Base-by-base conservation (phyloP, 2,113 vertebrate genomes). In the Peromyscus leucopus region DNA sequence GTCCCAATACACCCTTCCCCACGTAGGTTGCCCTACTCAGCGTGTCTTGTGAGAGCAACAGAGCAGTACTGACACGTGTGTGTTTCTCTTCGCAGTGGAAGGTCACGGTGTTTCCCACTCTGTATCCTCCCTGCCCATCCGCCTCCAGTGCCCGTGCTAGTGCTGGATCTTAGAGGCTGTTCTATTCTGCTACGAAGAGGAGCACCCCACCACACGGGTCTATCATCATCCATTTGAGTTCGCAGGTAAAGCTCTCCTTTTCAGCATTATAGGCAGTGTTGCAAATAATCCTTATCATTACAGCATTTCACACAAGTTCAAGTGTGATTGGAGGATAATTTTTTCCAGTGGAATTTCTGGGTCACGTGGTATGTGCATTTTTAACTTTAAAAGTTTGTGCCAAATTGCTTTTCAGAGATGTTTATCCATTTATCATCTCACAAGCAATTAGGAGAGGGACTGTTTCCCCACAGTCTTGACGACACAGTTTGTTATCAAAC, bases 401-500 rank as follows among this genome's bases (percentile, higher is more conserved):
- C 96, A 87, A 91, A 79, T 91, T 87, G 65, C 36, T 42, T 51
- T 94, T 95, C 86, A 71, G 48, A 92, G 67, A 48, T 48, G 74
- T 91, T 96, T 92, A 95, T 83, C 61, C 57, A 5, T 86, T 97
- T 89, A 61, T 67, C 78, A 78, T 86, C 78, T 76, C 87, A 90
- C 24, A 31, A 79, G 90, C 90, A 95, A 72, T 90, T 74, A 71
- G 46, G 46, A 92, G 71, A 88, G 36, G 17, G 42, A 90, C 71
- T 84, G 79, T 90, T 57, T 97, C 5, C 63, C 82, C 59, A 79
- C 67, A 91, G 63, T 42, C 51, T 91, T 51, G 48, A 8, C 0
- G 16, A 79, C 71, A 93, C 9, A 63, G 42, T 75, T 95, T 89
- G 92, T 90, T 94, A 94, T 75, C 83, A 96, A 89, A 93, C 88